Base-by-base conservation (phyloP, 2,888 invertebrate species). In the Toxonevra muliebris region DNA sequence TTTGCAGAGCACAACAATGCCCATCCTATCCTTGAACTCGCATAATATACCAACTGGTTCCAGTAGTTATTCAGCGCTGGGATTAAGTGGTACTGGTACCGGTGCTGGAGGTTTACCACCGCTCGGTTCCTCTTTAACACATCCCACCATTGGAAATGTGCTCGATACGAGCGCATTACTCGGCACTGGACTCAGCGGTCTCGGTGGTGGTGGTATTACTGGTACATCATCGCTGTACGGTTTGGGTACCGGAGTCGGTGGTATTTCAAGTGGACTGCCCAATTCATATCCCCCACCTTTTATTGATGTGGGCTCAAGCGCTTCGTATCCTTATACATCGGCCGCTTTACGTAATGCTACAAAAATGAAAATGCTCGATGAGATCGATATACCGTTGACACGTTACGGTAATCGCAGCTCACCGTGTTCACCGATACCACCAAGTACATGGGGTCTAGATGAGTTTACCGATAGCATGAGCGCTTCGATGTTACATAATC, bases 321-420 rank as follows among this genome's bases (percentile, higher is more conserved):
- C 82, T 80, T 87, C 83, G 81, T 88, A 84, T 76, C 82, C 85
- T 3, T 92, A 91, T 77, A 79, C 81, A 52, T 89, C 91, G 69
- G 91, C 91, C 79, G 91, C 91, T 17, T 83, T 91, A 71, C 83
- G 91, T 83, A 87, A 89, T 84, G 86, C 87, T 48, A 84, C 87
- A 62, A 92, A 92, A 84, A 86, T 91, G 84, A 92, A 92, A 84
- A 89, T 91, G 71, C 86, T 91, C 82, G 92, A 92, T 76, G 92
- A 92, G 81, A 89, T 91, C 71, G 92, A 92, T 76, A 87, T 91
- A 72, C 90, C 90, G 72, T 79, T 89, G 77, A 86, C 88, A 77
- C 87, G 89, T 80, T 90, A 87, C 80, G 87, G 87, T 61, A 87
- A 89, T 75, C 86, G 90, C 76, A 88, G 89, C 53, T 89, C 90